Percentiles rank a stretch among this genome's conserved stretches.
Conservation (phyloP, 1,140 invertebrate genomes). For the Drosophila melanogaster region Release_6_plus_ISO1_MT NT_033777.3:28554001-28554500, state of each 20-base stretch:
- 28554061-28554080: constrained; percentile 65
- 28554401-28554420: constrained; percentile 58
- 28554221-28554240: constrained; percentile 73
- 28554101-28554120: constrained; percentile 12
- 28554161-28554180: constrained; percentile 80
- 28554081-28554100: constrained; percentile 17
- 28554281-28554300: constrained; percentile 81
- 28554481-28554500: constrained; percentile 68
- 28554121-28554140: constrained; percentile 56
- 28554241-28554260: constrained; percentile 77
- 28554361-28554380: constrained; percentile 84
- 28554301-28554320: constrained; percentile 68
- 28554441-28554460: constrained; percentile 12
- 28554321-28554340: constrained; percentile 46
- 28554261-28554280: constrained; percentile 59
- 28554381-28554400: constrained; percentile 83
- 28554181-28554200: constrained; percentile 80
- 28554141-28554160: constrained; percentile 53
- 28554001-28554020: constrained; percentile 53
- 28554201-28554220: constrained; percentile 83
- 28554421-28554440: constrained; percentile 6
- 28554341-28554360: constrained; percentile 60
- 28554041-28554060: constrained; percentile 9
- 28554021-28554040: not conserved
- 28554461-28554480: constrained; percentile 1